A percentile compares a stretch with the other conserved stretches of the same genome.
These are phyloP conservation scores for Nematostella vectensis DNA, from an alignment of 92 coral and sea anemone species.

Conservation along the genomic window DNA sequence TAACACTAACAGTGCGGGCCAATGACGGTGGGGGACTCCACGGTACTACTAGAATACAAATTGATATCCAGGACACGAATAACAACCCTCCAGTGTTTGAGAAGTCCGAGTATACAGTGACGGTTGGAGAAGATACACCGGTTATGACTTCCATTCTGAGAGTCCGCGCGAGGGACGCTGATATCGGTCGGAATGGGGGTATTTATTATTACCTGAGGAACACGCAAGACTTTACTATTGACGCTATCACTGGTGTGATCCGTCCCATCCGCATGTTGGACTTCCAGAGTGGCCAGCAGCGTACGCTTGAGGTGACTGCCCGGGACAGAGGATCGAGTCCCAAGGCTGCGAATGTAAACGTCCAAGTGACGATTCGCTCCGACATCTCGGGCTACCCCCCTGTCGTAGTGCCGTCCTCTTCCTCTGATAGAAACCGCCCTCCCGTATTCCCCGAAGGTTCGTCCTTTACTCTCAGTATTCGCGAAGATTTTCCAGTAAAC, in stretches of 20 bases:
- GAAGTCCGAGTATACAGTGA: constrained; percentile 20
- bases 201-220: constrained; percentile 40
- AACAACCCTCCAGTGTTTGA: constrained; percentile 45
- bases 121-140: constrained; percentile 38
- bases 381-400: constrained; percentile 45
- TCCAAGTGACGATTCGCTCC: constrained; percentile 19
- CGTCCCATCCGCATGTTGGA: constrained; percentile 42
- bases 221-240: constrained; percentile 39
- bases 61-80: constrained; percentile 44
- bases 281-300: constrained; percentile 12
- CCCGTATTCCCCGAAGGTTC: constrained; percentile 49
- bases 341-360: constrained; percentile 9
- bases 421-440: constrained; percentile 33
- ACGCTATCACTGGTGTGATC: constrained; percentile 62
- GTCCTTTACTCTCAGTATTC: constrained; percentile 47
- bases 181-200: constrained; percentile 64
- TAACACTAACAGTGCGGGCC: constrained; percentile 54
- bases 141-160: constrained; percentile 38
- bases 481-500: constrained; percentile 61
- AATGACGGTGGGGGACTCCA: constrained; percentile 23
- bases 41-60: constrained; percentile 40
- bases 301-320: constrained; percentile 31
- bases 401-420: constrained; percentile 3
- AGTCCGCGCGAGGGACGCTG: constrained; percentile 60
- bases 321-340: constrained; percentile 54